A percentile compares a stretch with the other conserved stretches of the same genome.
These are phyloP conservation scores for Brachycybe producta DNA, from an alignment of 2,888 invertebrate genomes.

Conservation along the genomic window DNA sequence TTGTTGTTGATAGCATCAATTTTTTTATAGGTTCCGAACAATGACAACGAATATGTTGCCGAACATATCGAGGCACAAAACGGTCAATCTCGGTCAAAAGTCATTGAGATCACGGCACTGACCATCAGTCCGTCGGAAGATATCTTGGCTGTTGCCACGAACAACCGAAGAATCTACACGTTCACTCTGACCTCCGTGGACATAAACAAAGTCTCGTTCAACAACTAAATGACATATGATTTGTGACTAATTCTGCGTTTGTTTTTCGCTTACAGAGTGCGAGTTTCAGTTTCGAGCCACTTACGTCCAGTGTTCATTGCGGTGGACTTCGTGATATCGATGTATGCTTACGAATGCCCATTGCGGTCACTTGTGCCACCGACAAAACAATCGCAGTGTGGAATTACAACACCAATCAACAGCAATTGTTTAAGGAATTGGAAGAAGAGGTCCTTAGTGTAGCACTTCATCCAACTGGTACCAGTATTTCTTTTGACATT, in stretches of 20 bases:
- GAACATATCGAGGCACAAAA: too few relatives aligned
- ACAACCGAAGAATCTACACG: constrained; percentile 37
- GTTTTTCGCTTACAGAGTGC: background rate
- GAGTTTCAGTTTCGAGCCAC: constrained; percentile 5
- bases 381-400: constrained; percentile 80
- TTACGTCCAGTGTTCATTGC: constrained; percentile 44
- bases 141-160: constrained; percentile 37
- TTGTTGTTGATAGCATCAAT: too few relatives aligned
- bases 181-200: constrained; percentile 36
- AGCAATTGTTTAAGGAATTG: constrained; percentile 65
- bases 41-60: too few relatives aligned
- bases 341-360: constrained; percentile 77
- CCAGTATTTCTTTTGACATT: too few relatives aligned
- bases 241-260: too few relatives aligned
- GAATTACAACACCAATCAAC: constrained; percentile 73
- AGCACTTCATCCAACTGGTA: constrained; percentile 52
- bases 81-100: too few relatives aligned
- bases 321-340: constrained; percentile 67
- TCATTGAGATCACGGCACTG: constrained; percentile 25
- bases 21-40: too few relatives aligned
- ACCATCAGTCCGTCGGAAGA: constrained; percentile 39
- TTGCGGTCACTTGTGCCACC: constrained; percentile 65
- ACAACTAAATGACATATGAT: too few relatives aligned
- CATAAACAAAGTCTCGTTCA: constrained; percentile 34
- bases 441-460: constrained; percentile 64